These are phyloP conservation scores for Drosophila meridionalis DNA, from an alignment of 2,888 invertebrate genomes.

Conservation along the genomic window DNA sequence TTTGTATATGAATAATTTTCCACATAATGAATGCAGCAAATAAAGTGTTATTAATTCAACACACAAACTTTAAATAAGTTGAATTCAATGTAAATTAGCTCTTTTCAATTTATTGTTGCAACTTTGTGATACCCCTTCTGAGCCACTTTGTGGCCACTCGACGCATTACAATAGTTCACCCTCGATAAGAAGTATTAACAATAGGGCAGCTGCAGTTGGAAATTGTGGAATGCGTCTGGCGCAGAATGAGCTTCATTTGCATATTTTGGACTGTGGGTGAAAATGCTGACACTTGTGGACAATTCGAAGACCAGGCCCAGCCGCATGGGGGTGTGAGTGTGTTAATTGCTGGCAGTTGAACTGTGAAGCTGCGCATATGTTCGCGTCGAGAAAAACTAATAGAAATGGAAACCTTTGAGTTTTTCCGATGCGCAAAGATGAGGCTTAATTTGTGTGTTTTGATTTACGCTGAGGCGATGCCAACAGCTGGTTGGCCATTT, in stretches of 20 bases:
- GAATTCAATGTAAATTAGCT: not conserved
- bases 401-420: constrained; percentile 44
- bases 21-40: not conserved
- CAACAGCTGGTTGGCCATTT: constrained; percentile 75
- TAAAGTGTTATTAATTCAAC: not conserved
- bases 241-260: constrained; percentile 12
- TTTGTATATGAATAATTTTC: too few species aligned
- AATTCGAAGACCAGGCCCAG: constrained; percentile 9
- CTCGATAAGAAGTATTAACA: not conserved
- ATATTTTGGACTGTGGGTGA: constrained; percentile 33
- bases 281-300: constrained; percentile 55
- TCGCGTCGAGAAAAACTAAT: constrained; percentile 19
- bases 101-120: not conserved
- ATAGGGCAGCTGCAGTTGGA: constrained; percentile 35
- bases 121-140: not conserved
- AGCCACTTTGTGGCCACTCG: not conserved
- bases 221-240: constrained; percentile 11
- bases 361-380: constrained; percentile 77
- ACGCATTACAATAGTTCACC: constrained; percentile 21
- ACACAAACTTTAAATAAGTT: not conserved
- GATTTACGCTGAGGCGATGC: constrained; percentile 52
- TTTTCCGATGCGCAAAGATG: constrained; percentile 29
- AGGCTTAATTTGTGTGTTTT: constrained; percentile 66
- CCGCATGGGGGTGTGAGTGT: constrained; percentile 51
- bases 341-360: constrained; percentile 61